Base-by-base conservation (phyloP, 2,113 vertebrate genomes). In the Trachemys scripta region DNA sequence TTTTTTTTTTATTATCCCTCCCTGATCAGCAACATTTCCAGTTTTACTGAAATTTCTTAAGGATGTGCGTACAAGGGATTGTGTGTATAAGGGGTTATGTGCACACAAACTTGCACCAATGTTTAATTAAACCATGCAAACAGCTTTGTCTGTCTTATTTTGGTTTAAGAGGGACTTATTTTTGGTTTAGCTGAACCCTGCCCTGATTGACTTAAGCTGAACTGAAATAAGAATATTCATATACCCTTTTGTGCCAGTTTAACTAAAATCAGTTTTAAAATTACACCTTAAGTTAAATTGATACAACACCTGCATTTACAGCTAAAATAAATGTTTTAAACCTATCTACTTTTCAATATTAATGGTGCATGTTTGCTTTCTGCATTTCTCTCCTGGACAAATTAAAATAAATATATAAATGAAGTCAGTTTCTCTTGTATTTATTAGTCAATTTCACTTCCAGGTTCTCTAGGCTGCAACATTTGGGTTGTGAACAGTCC, bases 201-300 rank as follows among this genome's bases (percentile, higher is more conserved):
- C 84, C 75, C 24, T 87, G 76, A 76, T 91, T 89, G 49, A 94
- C 90, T 80, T 87, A 87, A 91, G 88, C 69, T 14, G 84, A 93
- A 76, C 27, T 84, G 87, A 94, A 94, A 96, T 10, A 88, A 54
- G n/a, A 89, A 76, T 88, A 89, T 96, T 81, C 81, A 57, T 7
- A 56, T 47, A 85, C 57, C 87, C 81, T 56, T 57, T 38, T 90
- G n/a, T 19, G 35, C n/a, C 35, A 72, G 19, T 38, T 38, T 38
- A 72, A 72, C 65, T 72, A 35, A 62, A 72, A 92, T 85, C 84
- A 35, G 54, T 92, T 91, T 57, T 91, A 93, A 57, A 42, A 53
- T 35, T 25, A 38, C 42, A 87, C 79, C 75, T 95, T 85, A 90
- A 78, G 82, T 95, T 88, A 89, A 96, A 85, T 27, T 22, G 50